Evolutionary conservation across 2,113 vertebrate species (phyloP), one percentile per base, ranked within the genome.

Genomic region (Silurus glanis): DNA sequence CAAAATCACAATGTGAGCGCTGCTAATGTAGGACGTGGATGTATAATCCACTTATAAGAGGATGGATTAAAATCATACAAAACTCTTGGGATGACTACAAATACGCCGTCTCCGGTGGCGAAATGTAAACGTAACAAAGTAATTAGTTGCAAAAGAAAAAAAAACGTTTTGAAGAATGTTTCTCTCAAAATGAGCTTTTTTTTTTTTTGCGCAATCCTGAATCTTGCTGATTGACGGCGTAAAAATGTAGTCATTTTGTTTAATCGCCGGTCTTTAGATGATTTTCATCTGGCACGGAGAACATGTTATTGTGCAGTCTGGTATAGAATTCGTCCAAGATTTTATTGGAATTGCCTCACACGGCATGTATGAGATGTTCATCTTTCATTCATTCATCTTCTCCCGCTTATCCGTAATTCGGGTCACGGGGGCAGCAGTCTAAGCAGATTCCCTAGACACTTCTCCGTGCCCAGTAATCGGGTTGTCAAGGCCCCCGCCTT

Each of bases 281-380:
- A 80, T 80, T 55, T 59, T 59, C 25, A 37, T 80, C 28, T 59
- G 75, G 75, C 53, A 79, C 17, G 6, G 4, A 19, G 75, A 79
- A 79, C 75, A 80, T 55, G 76, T 59, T 37, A 59, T 16, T 4
- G 53, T 53, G 4, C 53, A 56, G n/a, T 56, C 53, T 78, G 25
- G 58, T 59, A 45, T 58, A 37, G 55, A 79, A 79, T 79, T 79
- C 25, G 2, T 25, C 45, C 76, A 79, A 79, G 76, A 79, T 45
- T 80, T 80, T 59, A 80, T 10, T 21, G 9, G 51, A n/a, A 78
- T 56, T 23, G 3, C n/a, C 49, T 53, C 72, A 53, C 9, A 53
- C 49, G 28, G 53, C 9, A 1, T 56, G 78, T 37, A 79, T 58
- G 55, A 58, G 16, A 37, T 56, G 51, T 78, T n/a, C n/a, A n/a